Percentiles rank a stretch among this genome's conserved stretches.
These are phyloP conservation scores for Idaea biselata DNA, from an alignment of 2,888 invertebrate genomes.

Conservation along the genomic window DNA sequence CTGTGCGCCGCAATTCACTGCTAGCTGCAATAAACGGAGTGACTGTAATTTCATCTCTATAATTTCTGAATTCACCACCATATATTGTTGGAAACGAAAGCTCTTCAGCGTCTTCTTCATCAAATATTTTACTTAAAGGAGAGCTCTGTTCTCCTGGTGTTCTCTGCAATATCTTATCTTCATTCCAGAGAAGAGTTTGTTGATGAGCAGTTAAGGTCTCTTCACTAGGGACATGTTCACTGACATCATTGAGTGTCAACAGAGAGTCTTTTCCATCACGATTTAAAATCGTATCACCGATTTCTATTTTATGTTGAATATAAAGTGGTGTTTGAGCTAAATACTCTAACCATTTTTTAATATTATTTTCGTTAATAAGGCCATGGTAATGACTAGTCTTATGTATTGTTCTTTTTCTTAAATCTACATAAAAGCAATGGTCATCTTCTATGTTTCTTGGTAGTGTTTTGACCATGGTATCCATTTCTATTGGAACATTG, in stretches of 20 bases:
- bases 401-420: slow-evolving; percentile 16
- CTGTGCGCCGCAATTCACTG: slow-evolving; percentile 41
- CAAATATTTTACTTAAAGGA: slow-evolving; percentile 40
- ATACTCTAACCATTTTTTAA: slow-evolving; percentile 14
- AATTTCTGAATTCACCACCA: slow-evolving; percentile 9
- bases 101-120: slow-evolving; percentile 50
- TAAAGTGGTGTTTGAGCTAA: slow-evolving; percentile 12
- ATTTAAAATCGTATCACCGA: slow-evolving; percentile 9
- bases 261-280: slow-evolving; percentile 8
- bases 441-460: slow-evolving; percentile 36
- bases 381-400: slow-evolving; percentile 14
- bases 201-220: slow-evolving; percentile 31
- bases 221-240: slow-evolving; percentile 23
- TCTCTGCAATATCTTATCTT: slow-evolving; percentile 26
- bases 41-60: slow-evolving; percentile 1
- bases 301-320: slow-evolving; percentile 6
- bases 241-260: slow-evolving; percentile 16
- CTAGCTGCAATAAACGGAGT: slow-evolving; percentile 18
- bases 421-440: slow-evolving; percentile 20
- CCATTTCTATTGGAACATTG: slow-evolving; percentile 35
- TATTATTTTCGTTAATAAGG: slow-evolving; percentile 11
- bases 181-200: slow-evolving; percentile 33
- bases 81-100: slow-evolving; percentile 48
- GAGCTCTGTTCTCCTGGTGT: slow-evolving; percentile 24
- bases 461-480: slow-evolving; percentile 35